These are phyloP conservation scores for Drosophila barbarae DNA, from an alignment of 2,888 invertebrate species.

Conservation along the genomic window DNA sequence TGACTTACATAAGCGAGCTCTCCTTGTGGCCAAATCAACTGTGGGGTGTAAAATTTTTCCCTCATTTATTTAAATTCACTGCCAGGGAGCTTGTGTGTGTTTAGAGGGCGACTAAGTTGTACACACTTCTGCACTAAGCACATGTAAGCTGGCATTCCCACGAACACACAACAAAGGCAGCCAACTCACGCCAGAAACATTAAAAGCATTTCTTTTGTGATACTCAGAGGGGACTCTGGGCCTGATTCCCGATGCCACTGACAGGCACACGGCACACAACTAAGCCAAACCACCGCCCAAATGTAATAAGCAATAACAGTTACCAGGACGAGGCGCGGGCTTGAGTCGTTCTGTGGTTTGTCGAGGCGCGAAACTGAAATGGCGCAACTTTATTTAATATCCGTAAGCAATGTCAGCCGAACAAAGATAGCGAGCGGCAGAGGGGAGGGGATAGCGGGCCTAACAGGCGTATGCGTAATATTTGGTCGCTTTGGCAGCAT, in stretches of 20 bases:
- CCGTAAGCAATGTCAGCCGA: constrained; percentile 44
- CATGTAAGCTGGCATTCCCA: constrained; percentile 36
- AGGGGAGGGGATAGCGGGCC: not conserved
- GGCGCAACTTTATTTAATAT: constrained; percentile 73
- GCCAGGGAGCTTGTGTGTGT: constrained; percentile 26
- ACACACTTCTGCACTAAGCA: constrained; percentile 34
- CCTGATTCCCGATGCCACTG: constrained; percentile 19
- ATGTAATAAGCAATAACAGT: constrained; percentile 69
- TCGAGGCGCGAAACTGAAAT: constrained; percentile 62
- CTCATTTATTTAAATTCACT: constrained; percentile 70
- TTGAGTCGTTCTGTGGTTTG: constrained; percentile 34
- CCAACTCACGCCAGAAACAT: constrained; percentile 37
- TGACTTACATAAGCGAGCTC: constrained; percentile 16
- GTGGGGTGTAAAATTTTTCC: constrained; percentile 48
- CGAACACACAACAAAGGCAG: constrained; percentile 10
- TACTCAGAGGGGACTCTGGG: constrained; percentile 29
- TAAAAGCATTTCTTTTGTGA: constrained; percentile 55
- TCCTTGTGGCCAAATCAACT: constrained; percentile 20
- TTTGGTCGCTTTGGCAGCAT: constrained; percentile 50
- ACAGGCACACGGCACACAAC: constrained; percentile 38
- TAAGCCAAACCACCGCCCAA: constrained; percentile 27
- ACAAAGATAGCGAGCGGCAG: constrained; percentile 18
- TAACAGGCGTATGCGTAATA: constrained; percentile 56
- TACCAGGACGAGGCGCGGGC: constrained; percentile 15
- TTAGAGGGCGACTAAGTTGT: constrained; percentile 13